phyloP scores from a whole-genome alignment of 23 tunicate species.

The Clavelina lepadiformis region DNA sequence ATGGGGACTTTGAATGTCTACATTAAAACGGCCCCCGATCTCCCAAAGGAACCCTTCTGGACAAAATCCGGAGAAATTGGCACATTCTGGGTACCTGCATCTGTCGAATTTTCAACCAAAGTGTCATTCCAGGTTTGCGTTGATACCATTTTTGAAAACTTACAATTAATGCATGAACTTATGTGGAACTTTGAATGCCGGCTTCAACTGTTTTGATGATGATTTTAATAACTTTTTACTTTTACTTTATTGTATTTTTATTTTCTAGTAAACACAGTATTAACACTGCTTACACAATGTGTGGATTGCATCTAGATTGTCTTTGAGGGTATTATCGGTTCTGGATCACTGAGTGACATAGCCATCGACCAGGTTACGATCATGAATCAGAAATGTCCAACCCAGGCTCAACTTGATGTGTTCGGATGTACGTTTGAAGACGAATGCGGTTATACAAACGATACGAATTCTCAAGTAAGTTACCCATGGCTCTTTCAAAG shows the following conservation, averaged over 20 bases:
- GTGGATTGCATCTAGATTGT: too few relatives aligned
- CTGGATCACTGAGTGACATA: conserved; percentile 45
- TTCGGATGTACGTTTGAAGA: conserved; percentile 32
- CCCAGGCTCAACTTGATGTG: conserved; percentile 2
- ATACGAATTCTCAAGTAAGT: conserved; percentile 13
- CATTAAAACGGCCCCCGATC: conserved; percentile 4
- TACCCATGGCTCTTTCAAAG: conserved; percentile 31
- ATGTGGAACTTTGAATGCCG: too few relatives aligned
- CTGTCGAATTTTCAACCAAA: conserved; percentile 12
- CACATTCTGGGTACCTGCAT: conserved; percentile 26
- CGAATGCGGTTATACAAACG: conserved; percentile 23
- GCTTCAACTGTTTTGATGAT: too few relatives aligned
- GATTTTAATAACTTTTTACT: too few relatives aligned
- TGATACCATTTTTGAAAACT: conserved; percentile 5
- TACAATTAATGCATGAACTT: neutral
- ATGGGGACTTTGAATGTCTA: conserved; percentile 71
- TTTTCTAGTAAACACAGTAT: too few relatives aligned
- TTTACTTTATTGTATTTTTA: too few relatives aligned
- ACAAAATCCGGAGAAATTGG: conserved; percentile 32
- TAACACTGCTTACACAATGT: too few relatives aligned
- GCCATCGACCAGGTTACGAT: conserved; percentile 41
- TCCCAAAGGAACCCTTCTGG: conserved; percentile 37
- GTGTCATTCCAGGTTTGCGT: conserved; percentile 12
- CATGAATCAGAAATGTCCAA: conserved; percentile 23
- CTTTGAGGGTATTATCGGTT: conserved; percentile 50